Evolutionary conservation across 2,888 invertebrate species (phyloP).

Genomic region (Lutraria lutraria): DNA sequence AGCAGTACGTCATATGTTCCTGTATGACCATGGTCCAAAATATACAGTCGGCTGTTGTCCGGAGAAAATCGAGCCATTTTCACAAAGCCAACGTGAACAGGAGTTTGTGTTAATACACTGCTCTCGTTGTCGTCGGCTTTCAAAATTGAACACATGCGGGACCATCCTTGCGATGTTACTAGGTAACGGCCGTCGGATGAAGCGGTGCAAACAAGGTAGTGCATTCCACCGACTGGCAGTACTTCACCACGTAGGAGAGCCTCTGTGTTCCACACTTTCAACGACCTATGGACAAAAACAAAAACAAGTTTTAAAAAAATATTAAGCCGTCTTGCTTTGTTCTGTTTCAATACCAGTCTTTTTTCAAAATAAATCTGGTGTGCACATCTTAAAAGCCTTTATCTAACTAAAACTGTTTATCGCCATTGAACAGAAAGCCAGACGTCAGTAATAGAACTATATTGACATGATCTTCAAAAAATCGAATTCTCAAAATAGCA

Average conservation of each 20-base stretch:
- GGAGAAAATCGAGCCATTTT: slow-evolving; percentile 50
- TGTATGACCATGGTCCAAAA: slow-evolving; percentile 62
- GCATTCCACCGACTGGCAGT: slow-evolving; percentile 53
- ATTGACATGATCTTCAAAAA: no score
- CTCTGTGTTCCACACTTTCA: slow-evolving; percentile 63
- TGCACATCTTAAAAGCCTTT: no score
- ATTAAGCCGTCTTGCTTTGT: no score
- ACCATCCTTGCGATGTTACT: slow-evolving; percentile 63
- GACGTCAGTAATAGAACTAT: no score
- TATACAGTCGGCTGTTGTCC: slow-evolving; percentile 44
- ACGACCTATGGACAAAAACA: slow-evolving; percentile 36
- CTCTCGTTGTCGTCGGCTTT: background rate
- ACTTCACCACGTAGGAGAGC: slow-evolving; percentile 49
- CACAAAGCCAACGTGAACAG: slow-evolving; percentile 55
- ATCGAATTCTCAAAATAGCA: no score
- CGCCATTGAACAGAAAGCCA: no score
- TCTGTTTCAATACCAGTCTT: no score
- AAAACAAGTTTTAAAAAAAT: no score
- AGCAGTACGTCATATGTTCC: slow-evolving; percentile 58
- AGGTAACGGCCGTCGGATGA: slow-evolving; percentile 48
- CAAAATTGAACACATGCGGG: slow-evolving; percentile 32
- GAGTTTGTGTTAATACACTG: slow-evolving; percentile 17
- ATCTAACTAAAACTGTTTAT: no score
- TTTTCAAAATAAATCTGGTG: no score
- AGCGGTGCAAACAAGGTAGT: slow-evolving; percentile 48